These are phyloP conservation scores for Entelurus aequoreus DNA, from an alignment of 2,113 vertebrate genomes.

Conservation along the genomic window DNA sequence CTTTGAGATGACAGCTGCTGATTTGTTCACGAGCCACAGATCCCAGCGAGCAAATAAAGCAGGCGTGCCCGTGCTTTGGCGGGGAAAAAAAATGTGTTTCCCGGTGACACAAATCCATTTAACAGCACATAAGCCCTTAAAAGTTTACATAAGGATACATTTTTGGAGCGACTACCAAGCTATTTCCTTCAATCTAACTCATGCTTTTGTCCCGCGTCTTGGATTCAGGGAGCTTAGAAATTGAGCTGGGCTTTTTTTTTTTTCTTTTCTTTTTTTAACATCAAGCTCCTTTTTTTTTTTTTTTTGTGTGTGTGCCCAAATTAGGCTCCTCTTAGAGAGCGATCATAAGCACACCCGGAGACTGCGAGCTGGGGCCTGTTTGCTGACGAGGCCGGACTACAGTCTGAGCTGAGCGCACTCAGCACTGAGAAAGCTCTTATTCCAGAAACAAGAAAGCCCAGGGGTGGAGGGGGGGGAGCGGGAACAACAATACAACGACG, in stretches of 20 bases:
- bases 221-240: conserved; percentile 33
- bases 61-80: conserved; percentile 32
- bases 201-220: conserved; percentile 37
- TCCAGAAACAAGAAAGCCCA: conserved; percentile 70
- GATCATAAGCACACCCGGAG: conserved; percentile 55
- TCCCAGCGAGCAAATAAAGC: conserved; percentile 52
- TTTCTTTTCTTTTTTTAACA: conserved; percentile 23
- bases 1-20: conserved; percentile 50
- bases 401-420: conserved; percentile 62
- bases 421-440: conserved; percentile 75
- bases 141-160: conserved; percentile 42
- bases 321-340: conserved; percentile 47
- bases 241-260: conserved; percentile 30
- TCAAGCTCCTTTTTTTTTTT: conserved; percentile 11
- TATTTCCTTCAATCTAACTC: conserved; percentile 54
- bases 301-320: conserved; percentile 30
- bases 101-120: conserved; percentile 42
- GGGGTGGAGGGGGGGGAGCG: conserved; percentile 62
- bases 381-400: conserved; percentile 61
- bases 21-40: conserved; percentile 53
- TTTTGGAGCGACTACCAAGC: conserved; percentile 24
- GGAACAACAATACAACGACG: conserved; percentile 63
- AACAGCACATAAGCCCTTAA: conserved; percentile 38
- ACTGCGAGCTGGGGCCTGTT: conserved; percentile 50
- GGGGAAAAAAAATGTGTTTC: conserved; percentile 47